These are phyloP conservation scores for Geococcyx californianus DNA, from an alignment of 2,113 vertebrate genomes.

Conservation along the genomic window DNA sequence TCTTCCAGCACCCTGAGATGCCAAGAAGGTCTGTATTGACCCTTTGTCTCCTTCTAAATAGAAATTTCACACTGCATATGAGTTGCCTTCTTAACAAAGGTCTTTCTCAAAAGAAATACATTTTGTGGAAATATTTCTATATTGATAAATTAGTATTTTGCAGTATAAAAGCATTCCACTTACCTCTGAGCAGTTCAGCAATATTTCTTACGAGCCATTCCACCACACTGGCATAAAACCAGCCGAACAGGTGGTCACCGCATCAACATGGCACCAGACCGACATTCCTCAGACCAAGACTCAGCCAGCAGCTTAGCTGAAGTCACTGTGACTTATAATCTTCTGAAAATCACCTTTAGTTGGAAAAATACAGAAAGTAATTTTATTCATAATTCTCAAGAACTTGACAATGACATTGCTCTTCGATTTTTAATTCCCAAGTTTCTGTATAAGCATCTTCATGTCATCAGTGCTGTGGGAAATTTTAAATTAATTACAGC, in stretches of 20 bases:
- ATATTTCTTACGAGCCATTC: background rate
- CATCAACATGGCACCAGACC: background rate
- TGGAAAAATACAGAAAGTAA: background rate
- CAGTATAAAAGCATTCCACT: background rate
- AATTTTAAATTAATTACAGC: background rate
- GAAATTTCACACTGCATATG: background rate
- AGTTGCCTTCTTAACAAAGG: rapidly evolving
- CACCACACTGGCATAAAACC: background rate
- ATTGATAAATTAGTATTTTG: background rate
- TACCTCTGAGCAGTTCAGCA: background rate
- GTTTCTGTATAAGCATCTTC: background rate
- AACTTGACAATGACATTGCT: background rate
- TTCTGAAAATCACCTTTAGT: background rate
- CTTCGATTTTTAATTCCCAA: background rate
- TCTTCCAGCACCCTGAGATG: background rate
- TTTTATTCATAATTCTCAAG: background rate
- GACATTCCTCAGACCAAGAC: background rate
- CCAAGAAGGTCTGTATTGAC: background rate
- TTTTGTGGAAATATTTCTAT: background rate
- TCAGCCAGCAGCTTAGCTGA: background rate
- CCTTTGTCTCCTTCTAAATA: background rate
- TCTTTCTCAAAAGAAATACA: background rate
- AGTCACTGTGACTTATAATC: background rate
- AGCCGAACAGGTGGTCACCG: background rate
- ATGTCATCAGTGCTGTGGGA: background rate